Evolutionary conservation across 2,113 vertebrate species (phyloP), one percentile per base, ranked within the genome.

Genomic region (Hydropotes inermis): DNA sequence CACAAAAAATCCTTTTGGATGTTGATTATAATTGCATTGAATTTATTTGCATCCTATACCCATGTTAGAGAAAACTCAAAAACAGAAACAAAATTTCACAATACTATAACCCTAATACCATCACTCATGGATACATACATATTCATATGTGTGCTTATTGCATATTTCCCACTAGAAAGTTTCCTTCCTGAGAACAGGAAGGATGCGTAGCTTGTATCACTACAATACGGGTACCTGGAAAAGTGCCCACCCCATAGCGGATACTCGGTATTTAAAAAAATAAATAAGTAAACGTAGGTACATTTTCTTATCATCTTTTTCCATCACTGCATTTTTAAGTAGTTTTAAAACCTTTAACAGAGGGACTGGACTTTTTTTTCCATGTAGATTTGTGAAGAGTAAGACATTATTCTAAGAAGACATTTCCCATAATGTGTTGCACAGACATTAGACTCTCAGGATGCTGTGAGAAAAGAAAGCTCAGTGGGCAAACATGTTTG

Each of bases 141-240:
- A 28, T 36, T 33, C 16, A 10, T 10, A 5, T 28, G 13, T 33
- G 1, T 57, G 3, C 36, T 30, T 87, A 30, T 28, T 60, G n/a
- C 87, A 67, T 88, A 45, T 57, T 87, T 95, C 47, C 61, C 47
- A 76, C 60, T 85, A 95, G 87, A 91, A 95, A 93, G 28, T 64
- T 76, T 90, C 28, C 25, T 82, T 50, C n/a, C 36, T n/a, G 7
- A 85, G 55, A 89, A 78, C 11, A 30, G 28, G 55, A 7, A 91
- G n/a, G 64, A 79, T 54, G 52, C 1, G 23, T 55, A 3, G 83
- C 39, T 74, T 79, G 55, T 60, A 52, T 19, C 27, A 7, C 47
- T 84, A 15, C 8, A 70, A 27, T 47, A 12, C n/a, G 43, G 28
- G 28, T 90, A 23, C 17, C 50, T 47, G 52, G 16, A 74, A 70